Base-by-base conservation (phyloP, 2,888 invertebrate genomes). In the Stenchaetothrips biformis region DNA sequence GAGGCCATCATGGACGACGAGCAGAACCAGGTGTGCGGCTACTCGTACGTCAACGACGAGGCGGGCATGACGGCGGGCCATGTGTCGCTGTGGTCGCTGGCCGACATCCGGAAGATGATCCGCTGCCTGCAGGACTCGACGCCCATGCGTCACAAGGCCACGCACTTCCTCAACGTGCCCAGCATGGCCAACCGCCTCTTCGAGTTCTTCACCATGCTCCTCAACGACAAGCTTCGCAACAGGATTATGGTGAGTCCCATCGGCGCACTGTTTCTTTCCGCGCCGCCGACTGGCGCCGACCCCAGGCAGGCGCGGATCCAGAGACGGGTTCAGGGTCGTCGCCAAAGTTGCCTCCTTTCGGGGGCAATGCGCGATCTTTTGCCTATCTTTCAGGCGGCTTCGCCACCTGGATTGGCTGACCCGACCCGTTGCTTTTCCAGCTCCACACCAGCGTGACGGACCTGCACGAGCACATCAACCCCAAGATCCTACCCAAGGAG, bases 1-100 rank as follows among this genome's bases (percentile, higher is more conserved):
- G 95, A 95, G 86, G 91, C 93, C 0, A 85, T 95, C 78, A 90
- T 95, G 89, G 94, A 95, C 85, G 93, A 95, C 85, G 94, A 95
- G 86, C 93, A 94, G 83, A 92, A 90, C 83, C 95, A 95, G 87
- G 90, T 94, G 11, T 89, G 92, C 8, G 95, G 84, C 18, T 84
- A 84, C 80, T 82, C 83, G 7, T 83, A 84, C 77, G 83, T 84
- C 21, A 83, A 84, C 78, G 84, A 84, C 80, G 84, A 84, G 80
- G 83, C 83, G 81, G 93, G 93, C 0, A 92, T 94, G 82, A 91
- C 92, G 83, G 92, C 94, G 84, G 91, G 93, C 0, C 92, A 93
- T 84, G 87, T 94, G 79, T 93, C 93, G 0, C 88, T 94, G 11
- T 94, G 94, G 87, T 93, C 93, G 2, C 93, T 93, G 8, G 92